Evolutionary conservation across 2,888 invertebrate genomes (phyloP), one percentile per base, ranked within the genome.

Genomic region (Eubasilissa splendida): DNA sequence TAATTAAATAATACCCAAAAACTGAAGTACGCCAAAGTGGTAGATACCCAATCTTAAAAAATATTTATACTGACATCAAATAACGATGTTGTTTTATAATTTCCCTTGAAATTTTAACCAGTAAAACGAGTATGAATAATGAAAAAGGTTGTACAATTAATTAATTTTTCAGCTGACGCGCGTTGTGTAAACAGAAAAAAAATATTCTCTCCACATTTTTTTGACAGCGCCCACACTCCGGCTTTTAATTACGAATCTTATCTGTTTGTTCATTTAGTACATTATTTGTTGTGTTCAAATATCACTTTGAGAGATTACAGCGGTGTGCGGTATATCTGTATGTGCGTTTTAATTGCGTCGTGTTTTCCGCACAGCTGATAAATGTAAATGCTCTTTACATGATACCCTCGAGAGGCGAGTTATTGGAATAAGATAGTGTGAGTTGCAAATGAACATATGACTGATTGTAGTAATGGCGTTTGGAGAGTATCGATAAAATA

Each of bases 251-350:
- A 79, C 58, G 73, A 74, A 65, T 74, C 65, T 79, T 79, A 79
- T 79, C 79, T 50, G 54, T 53, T 74, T 79, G 63, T 79, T 60
- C 65, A 68, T 63, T 56, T 33, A 33, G 31, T 76, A 76, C 66
- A 65, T 76, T 78, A 78, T 70, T 78, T 79, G 63, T 54, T 65
- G 33, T 79, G 79, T 74, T 79, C 79, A 79, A 79, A 79, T 79
- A 79, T 79, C 79, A 79, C 79, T 79, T 79, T 79, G 42, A 73
- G 79, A 79, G 79, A 79, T 79, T 79, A 79, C 59, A 75, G 42
- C 42, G 4, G 42, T 42, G 42, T 31, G 2, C 33, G 22, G 50
- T 60, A 60, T 50, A 75, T 75, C 50, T n/a, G 56, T 58, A 42
- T 74, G 14, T 52, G 53, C 50, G 76, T 76, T 52, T 76, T 60